Evolutionary conservation across 2,797 vertebrate genomes (phyloP).

Genomic region (Melanotaenia nigrans): DNA sequence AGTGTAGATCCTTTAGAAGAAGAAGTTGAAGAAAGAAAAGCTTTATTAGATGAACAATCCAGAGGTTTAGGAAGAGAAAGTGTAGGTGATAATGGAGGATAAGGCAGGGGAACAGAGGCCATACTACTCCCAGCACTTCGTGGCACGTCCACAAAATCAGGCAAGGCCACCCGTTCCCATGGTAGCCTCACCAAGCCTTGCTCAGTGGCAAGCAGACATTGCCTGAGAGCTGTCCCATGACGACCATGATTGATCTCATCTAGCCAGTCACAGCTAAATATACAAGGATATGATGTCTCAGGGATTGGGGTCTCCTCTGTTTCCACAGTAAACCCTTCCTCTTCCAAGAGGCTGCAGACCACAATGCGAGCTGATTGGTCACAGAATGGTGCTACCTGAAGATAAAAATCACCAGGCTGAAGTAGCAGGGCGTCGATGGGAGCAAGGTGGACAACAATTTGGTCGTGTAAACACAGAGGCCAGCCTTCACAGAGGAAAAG

Average conservation of each 20-base stretch:
- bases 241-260: constrained; percentile 80
- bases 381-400: constrained; percentile 85
- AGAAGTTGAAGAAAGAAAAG: constrained; percentile 27
- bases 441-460: constrained; percentile 87
- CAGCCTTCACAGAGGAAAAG: constrained; percentile 90
- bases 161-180: constrained; percentile 86
- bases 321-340: constrained; percentile 73
- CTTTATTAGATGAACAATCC: constrained; percentile 24
- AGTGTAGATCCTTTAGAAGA: constrained; percentile 28
- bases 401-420: constrained; percentile 89
- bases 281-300: constrained; percentile 78
- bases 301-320: constrained; percentile 82
- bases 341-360: constrained; percentile 85
- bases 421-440: constrained; percentile 85
- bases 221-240: constrained; percentile 77
- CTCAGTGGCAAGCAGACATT: constrained; percentile 86
- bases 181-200: constrained; percentile 84
- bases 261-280: constrained; percentile 88
- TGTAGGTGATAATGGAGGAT: constrained; percentile 41
- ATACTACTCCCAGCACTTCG: constrained; percentile 61
- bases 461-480: constrained; percentile 89
- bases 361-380: constrained; percentile 79
- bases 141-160: constrained; percentile 83
- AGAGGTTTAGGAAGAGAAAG: constrained; percentile 50
- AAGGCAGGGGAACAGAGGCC: constrained; percentile 62